Conservation (phyloP, 2,113 vertebrate species). For the Danionella cerebrum region DNA sequence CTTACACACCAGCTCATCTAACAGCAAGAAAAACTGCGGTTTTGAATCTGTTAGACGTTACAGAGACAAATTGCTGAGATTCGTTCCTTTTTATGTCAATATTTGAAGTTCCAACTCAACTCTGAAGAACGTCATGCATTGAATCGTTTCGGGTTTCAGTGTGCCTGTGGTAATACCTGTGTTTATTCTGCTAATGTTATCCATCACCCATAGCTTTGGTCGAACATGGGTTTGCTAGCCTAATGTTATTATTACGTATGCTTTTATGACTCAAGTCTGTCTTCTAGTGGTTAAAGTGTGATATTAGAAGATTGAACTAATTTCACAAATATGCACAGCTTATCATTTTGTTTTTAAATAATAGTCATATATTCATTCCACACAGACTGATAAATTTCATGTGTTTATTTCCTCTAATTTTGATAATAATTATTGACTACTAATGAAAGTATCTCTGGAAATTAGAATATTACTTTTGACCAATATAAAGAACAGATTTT, state of each 20-base stretch:
- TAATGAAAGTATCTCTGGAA: too few relatives aligned
- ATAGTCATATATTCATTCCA: too few relatives aligned
- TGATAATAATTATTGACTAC: too few relatives aligned
- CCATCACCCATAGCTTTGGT: background rate
- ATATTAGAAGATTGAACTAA: too few relatives aligned
- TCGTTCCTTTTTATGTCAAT: conserved; percentile 22
- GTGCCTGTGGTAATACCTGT: background rate
- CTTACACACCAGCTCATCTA: conserved; percentile 60
- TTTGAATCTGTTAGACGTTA: background rate
- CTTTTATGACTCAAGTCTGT: conserved; percentile 29
- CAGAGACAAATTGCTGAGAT: conserved; percentile 8
- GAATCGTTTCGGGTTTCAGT: background rate
- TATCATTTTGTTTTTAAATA: too few relatives aligned
- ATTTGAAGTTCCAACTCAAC: conserved; percentile 44
- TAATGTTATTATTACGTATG: conserved; percentile 8
- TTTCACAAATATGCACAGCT: too few relatives aligned
- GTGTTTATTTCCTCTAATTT: too few relatives aligned
- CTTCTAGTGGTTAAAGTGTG: conserved; percentile 54
- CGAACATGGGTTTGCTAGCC: background rate
- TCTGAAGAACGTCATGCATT: conserved; percentile 26
- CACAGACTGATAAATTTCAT: too few relatives aligned
- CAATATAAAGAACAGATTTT: too few relatives aligned
- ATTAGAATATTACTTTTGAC: too few relatives aligned
- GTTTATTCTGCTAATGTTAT: background rate
- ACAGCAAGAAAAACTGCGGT: conserved; percentile 29